Conservation (phyloP, 2,113 vertebrate species). For the Cebus imitator region DNA sequence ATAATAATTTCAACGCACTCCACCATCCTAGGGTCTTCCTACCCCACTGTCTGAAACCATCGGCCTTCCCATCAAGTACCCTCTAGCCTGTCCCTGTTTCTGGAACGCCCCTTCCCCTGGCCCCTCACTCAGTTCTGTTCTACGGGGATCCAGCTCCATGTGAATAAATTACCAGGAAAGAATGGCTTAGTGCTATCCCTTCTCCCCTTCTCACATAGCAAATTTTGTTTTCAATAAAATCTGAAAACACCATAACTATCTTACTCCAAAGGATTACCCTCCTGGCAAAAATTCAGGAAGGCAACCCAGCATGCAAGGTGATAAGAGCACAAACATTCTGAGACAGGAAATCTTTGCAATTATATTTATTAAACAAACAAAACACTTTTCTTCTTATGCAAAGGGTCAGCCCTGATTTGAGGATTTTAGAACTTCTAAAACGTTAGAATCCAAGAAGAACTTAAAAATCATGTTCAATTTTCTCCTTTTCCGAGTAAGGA, state of each 20-base stretch:
- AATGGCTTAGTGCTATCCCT: neutral
- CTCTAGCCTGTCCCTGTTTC: neutral
- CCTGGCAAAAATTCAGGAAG: neutral
- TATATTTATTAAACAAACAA: neutral
- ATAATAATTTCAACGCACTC: neutral
- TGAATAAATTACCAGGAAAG: neutral
- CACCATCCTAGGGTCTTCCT: neutral
- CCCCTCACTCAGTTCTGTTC: neutral
- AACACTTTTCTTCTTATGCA: neutral
- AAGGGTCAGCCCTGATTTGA: neutral
- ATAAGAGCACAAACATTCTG: neutral
- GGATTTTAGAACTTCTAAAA: neutral
- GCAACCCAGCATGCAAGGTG: neutral
- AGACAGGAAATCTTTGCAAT: neutral
- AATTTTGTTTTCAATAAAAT: neutral
- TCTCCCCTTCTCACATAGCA: neutral
- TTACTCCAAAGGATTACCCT: neutral
- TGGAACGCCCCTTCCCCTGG: neutral
- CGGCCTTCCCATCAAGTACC: neutral
- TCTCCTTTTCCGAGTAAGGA: neutral
- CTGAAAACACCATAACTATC: neutral
- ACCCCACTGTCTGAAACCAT: neutral
- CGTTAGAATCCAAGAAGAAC: neutral
- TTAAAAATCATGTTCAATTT: neutral
- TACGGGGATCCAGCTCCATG: neutral